Percentiles rank a stretch among this genome's conserved stretches.
These are phyloP conservation scores for Chloroceryle aenea DNA, from an alignment of 2,113 vertebrate species.

Conservation along the genomic window DNA sequence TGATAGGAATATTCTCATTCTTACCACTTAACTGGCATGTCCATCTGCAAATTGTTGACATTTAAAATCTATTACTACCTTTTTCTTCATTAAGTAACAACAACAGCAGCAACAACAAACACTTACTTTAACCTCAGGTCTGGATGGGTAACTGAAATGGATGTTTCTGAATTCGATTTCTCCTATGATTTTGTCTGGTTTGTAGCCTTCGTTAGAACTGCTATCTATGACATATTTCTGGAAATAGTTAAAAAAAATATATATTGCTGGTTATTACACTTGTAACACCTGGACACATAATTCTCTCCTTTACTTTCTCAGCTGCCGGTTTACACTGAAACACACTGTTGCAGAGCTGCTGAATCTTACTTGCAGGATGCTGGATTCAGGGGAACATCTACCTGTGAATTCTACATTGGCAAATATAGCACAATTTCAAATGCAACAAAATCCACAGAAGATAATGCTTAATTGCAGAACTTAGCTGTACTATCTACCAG, in stretches of 20 bases:
- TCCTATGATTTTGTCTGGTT: constrained; percentile 80
- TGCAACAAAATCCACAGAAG: neutral
- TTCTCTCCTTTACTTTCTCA: neutral
- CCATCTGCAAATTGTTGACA: neutral
- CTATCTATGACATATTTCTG: constrained; percentile 82
- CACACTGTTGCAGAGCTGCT: neutral
- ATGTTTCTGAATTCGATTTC: constrained; percentile 86
- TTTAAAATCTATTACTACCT: neutral
- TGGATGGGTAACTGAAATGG: constrained; percentile 85
- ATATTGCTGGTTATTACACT: neutral
- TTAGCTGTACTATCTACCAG: neutral
- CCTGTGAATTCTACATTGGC: neutral
- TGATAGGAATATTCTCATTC: neutral
- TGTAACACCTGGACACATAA: neutral
- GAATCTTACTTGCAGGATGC: neutral
- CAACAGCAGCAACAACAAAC: neutral
- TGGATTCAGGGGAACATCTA: neutral
- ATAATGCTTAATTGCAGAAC: neutral
- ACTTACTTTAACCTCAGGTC: constrained; percentile 81
- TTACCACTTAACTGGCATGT: neutral
- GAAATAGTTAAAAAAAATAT: constrained; percentile 10
- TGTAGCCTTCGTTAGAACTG: constrained; percentile 80
- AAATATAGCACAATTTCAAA: neutral
- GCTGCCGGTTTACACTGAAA: neutral
- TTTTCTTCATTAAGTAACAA: neutral